phyloP scores from a whole-genome alignment of 2,888 invertebrate species.

The Scaptomyza cyrtandrae region DNA sequence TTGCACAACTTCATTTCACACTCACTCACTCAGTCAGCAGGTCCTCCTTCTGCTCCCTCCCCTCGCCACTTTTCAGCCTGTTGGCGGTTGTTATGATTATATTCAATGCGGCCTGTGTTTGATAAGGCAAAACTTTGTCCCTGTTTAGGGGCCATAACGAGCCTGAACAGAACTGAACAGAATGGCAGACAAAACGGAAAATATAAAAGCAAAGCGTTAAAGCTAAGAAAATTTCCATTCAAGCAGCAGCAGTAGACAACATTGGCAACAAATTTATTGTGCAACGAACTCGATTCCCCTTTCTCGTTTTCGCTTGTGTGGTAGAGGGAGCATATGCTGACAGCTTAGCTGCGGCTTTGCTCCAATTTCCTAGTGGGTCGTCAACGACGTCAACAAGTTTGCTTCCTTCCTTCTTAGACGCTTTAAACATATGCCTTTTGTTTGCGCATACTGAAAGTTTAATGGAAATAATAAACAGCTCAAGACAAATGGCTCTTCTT shows the following conservation, averaged over 20 bases:
- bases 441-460: conserved; percentile 70
- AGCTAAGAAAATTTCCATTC: conserved; percentile 53
- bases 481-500: conserved; percentile 78
- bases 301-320: conserved; percentile 9
- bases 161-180: conserved; percentile 10
- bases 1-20: conserved; percentile 65
- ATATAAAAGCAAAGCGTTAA: conserved; percentile 29
- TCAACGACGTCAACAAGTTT: conserved; percentile 46
- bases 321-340: conserved; percentile 39
- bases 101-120: conserved; percentile 55
- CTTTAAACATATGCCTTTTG: conserved; percentile 55
- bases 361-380: conserved; percentile 76
- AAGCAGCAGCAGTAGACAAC: conserved; percentile 1
- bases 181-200: not conserved
- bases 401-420: conserved; percentile 18
- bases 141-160: conserved; percentile 49
- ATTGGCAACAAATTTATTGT: conserved; percentile 52
- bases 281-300: conserved; percentile 20
- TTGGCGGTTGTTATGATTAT: conserved; percentile 46
- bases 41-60: no score
- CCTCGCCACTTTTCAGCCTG: not conserved
- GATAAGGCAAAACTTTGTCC: conserved; percentile 63
- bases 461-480: conserved; percentile 82
- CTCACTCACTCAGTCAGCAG: conserved; percentile 31
- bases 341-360: conserved; percentile 77